Conservation (phyloP, 2,113 vertebrate genomes). For the Bagarius yarrelli region DNA sequence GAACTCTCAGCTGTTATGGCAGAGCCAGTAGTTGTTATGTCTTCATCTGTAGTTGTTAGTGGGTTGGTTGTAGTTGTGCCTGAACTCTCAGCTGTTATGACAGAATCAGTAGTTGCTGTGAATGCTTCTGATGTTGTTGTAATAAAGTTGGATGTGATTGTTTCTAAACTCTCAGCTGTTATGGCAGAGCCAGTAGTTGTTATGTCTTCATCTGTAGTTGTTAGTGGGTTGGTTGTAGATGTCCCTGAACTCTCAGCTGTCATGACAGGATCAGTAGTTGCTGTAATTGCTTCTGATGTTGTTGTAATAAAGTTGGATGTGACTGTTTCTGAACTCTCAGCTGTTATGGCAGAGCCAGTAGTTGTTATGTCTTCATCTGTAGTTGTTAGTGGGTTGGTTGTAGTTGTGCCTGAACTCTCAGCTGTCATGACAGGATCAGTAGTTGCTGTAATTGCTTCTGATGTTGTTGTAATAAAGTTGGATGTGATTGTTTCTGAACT, state of each 20-base stretch:
- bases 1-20: not conserved
- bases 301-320: not conserved
- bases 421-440: not conserved
- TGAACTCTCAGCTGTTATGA: not conserved
- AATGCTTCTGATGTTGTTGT: not conserved
- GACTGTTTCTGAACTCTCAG: not conserved
- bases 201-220: not conserved
- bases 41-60: not conserved
- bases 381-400: too few relatives aligned
- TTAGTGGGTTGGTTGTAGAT: not conserved
- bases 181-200: not conserved
- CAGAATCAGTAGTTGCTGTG: not conserved
- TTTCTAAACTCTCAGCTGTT: not conserved
- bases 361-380: not conserved
- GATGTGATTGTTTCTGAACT: not conserved
- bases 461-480: too few relatives aligned
- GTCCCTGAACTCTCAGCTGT: not conserved
- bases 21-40: not conserved
- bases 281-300: not conserved
- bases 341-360: not conserved
- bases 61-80: not conserved
- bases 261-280: not conserved
- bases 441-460: not conserved
- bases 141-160: not conserved
- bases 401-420: not conserved